Base-by-base conservation (phyloP, 2,888 invertebrate species). In the Eilema caniola region DNA sequence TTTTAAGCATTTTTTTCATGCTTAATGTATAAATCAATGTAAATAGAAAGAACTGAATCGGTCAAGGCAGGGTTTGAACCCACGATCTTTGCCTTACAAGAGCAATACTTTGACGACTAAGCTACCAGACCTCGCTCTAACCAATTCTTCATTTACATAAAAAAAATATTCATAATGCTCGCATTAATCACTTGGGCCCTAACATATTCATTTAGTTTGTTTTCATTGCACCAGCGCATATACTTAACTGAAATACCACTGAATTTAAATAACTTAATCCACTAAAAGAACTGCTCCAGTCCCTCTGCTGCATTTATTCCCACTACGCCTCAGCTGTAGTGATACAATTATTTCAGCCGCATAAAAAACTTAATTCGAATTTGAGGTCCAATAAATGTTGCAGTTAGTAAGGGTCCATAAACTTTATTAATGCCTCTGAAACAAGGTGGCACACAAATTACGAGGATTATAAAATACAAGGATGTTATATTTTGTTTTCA, bases 401-500 rank as follows among this genome's bases (percentile, higher is more conserved):
- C 72, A 33, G 71, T 76, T 60, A 41, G 80, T 80, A 80, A 83
- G 82, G 81, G 81, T 84, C 86, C 80, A 88, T 90, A 90, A 89
- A 90, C 85, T 86, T 89, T 89, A 88, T 88, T 89, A 89, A 89
- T 88, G 86, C 83, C 20, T 74, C 84, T 83, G 75, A 71, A 65
- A 33, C 70, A 53, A 53, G 28, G 28, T 31, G 76, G 76, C 76
- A 67, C 73, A 78, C 81, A 80, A 81, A n/a, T n/a, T 79, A 82
- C 79, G 16, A 37, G 63, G 71, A 56, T 37, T 62, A 65, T n/a
- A 66, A 59, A 69, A 62, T 60, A 60, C 62, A 37, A 60, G 53
- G 20, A n/a, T 53, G n/a, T 53, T n/a, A 7, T 47, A 20, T 47
- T 47, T 47, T 47, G 47, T 16, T 24, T 23, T 25, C 47, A n/a